A percentile compares a stretch with the other conserved stretches of the same genome.
phyloP scores from a whole-genome alignment of 2,113 vertebrate species.

The Heterocephalus glaber region DNA sequence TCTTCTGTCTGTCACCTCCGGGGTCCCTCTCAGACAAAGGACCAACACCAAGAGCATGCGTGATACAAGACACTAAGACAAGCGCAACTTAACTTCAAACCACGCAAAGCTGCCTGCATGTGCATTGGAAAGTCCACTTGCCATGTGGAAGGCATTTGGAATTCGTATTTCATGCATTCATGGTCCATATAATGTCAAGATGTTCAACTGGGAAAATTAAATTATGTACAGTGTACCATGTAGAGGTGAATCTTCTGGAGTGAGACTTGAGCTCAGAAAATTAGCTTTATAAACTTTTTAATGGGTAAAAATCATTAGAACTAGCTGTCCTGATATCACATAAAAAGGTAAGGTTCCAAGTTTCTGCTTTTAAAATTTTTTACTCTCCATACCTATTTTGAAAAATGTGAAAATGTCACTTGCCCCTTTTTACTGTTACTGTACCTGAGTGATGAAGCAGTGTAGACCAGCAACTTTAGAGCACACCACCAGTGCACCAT shows the following conservation, averaged over 20 bases:
- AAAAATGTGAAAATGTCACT: constrained; percentile 1
- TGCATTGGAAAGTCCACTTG: constrained; percentile 1
- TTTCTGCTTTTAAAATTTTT: neutral
- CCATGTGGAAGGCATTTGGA: constrained; percentile 71
- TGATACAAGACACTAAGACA: constrained; percentile 64
- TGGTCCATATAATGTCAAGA: constrained; percentile 74
- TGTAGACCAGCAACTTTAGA: neutral
- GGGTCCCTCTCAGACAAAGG: constrained; percentile 18
- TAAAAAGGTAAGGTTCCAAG: neutral
- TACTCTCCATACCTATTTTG: constrained; percentile 23
- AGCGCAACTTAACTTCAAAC: constrained; percentile 63
- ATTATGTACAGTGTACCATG: constrained; percentile 68
- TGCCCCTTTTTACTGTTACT: neutral
- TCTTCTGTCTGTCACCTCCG: constrained; percentile 78
- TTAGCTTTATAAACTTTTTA: constrained; percentile 64
- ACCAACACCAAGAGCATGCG: constrained; percentile 51
- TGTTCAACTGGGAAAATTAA: constrained; percentile 71
- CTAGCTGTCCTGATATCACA: constrained; percentile 7
- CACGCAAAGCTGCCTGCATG: constrained; percentile 62
- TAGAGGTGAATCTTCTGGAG: constrained; percentile 64
- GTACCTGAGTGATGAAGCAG: neutral
- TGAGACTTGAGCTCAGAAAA: constrained; percentile 57
- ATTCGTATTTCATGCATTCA: constrained; percentile 66
- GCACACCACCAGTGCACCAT: neutral
- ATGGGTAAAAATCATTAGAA: neutral